A percentile compares a stretch with the other conserved stretches of the same genome.
These are phyloP conservation scores for Zosterops borbonicus DNA, from an alignment of 2,113 vertebrate species.

Conservation along the genomic window DNA sequence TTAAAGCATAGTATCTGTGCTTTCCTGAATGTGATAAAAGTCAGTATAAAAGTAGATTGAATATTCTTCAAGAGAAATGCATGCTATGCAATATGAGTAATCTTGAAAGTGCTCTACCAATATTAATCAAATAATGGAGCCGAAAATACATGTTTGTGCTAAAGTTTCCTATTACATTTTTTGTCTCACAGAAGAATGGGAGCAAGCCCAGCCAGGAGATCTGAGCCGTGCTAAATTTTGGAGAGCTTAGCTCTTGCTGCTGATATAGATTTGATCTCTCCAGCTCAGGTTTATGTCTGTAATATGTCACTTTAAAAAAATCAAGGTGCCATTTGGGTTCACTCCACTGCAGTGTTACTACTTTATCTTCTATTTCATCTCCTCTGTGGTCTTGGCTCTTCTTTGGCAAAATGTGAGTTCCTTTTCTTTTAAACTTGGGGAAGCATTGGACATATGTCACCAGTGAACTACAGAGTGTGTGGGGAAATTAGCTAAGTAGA, in stretches of 20 bases:
- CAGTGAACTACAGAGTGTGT: not conserved
- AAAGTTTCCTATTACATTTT: not conserved
- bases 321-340: not conserved
- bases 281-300: not conserved
- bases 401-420: not conserved
- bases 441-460: not conserved
- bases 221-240: not conserved
- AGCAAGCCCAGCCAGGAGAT: not conserved
- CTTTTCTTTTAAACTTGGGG: not conserved
- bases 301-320: not conserved
- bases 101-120: not conserved
- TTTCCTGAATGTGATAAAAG: not conserved
- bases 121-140: not conserved
- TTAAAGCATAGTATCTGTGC: not conserved
- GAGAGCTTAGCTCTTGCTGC: not conserved
- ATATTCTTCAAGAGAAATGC: not conserved
- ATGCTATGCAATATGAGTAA: not conserved
- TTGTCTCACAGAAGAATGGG: not conserved
- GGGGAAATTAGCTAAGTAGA: not conserved
- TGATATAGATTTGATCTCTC: not conserved
- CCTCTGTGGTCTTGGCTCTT: not conserved
- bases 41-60: not conserved
- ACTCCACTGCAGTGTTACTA: not conserved
- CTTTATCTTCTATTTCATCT: not conserved
- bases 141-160: conserved; percentile 19